These are phyloP conservation scores for Xestobium rufovillosum DNA, from an alignment of 2,888 invertebrate species.

Conservation along the genomic window DNA sequence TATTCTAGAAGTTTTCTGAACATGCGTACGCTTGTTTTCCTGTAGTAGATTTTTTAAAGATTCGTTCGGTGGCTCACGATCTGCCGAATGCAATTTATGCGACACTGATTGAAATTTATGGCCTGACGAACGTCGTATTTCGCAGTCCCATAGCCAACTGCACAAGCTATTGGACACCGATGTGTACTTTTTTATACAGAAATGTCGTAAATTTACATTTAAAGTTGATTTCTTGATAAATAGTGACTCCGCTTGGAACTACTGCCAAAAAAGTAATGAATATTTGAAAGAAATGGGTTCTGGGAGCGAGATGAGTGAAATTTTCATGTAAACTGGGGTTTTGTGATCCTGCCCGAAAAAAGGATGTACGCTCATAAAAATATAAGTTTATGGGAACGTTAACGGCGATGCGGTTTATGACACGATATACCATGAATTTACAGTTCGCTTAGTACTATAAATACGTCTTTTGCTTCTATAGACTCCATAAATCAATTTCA, in stretches of 20 bases:
- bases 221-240: conserved; percentile 7
- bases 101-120: conserved; percentile 39
- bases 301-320: no score
- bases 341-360: background rate
- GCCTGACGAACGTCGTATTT: conserved; percentile 34
- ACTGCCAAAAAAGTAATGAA: no score
- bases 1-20: no score
- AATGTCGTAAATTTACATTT: conserved; percentile 8
- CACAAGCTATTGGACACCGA: conserved; percentile 23
- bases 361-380: background rate
- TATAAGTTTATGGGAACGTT: conserved; percentile 1
- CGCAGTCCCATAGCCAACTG: conserved; percentile 28
- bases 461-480: no score
- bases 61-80: conserved; percentile 26
- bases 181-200: conserved; percentile 20
- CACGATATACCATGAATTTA: no score
- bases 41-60: no score
- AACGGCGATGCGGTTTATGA: background rate
- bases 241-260: no score
- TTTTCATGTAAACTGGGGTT: background rate
- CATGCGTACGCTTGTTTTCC: no score
- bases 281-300: no score
- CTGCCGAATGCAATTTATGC: conserved; percentile 31
- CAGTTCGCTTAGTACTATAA: no score
- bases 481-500: no score